Conservation (phyloP, 2,888 invertebrate genomes). For the Anticlea derivata region DNA sequence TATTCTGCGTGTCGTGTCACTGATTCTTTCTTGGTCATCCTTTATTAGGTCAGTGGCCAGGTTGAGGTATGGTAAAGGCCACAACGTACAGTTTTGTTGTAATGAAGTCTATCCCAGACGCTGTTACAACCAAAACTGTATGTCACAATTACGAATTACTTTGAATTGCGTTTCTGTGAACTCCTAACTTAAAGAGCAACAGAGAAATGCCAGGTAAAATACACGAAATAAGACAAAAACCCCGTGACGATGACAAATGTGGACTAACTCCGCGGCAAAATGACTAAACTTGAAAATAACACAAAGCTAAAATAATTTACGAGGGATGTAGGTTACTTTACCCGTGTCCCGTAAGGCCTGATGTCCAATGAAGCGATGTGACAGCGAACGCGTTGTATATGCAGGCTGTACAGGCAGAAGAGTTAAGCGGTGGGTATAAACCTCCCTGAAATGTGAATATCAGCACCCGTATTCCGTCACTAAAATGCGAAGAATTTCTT, state of each 20-base stretch:
- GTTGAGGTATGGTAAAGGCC: too few relatives aligned
- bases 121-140: background rate
- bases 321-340: slow-evolving; percentile 38
- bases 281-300: slow-evolving; percentile 38
- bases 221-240: slow-evolving; percentile 25
- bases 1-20: too few relatives aligned
- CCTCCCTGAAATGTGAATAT: too few relatives aligned
- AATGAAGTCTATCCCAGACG: too few relatives aligned
- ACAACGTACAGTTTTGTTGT: too few relatives aligned
- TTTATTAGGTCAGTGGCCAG: too few relatives aligned
- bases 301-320: slow-evolving; percentile 38
- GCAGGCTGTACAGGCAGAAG: too few relatives aligned
- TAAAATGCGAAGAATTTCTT: too few relatives aligned
- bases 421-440: too few relatives aligned
- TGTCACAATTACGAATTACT: slow-evolving; percentile 7
- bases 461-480: too few relatives aligned
- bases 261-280: slow-evolving; percentile 21
- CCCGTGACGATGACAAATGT: slow-evolving; percentile 37
- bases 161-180: slow-evolving; percentile 13
- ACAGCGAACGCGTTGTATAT: background rate
- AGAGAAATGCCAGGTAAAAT: slow-evolving; percentile 8
- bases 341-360: slow-evolving; percentile 28
- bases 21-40: too few relatives aligned
- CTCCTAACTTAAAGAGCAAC: slow-evolving; percentile 5
- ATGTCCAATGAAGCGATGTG: slow-evolving; percentile 1